Conservation (phyloP, 1,140 invertebrate species). For the Aleiodes sp. region DNA sequence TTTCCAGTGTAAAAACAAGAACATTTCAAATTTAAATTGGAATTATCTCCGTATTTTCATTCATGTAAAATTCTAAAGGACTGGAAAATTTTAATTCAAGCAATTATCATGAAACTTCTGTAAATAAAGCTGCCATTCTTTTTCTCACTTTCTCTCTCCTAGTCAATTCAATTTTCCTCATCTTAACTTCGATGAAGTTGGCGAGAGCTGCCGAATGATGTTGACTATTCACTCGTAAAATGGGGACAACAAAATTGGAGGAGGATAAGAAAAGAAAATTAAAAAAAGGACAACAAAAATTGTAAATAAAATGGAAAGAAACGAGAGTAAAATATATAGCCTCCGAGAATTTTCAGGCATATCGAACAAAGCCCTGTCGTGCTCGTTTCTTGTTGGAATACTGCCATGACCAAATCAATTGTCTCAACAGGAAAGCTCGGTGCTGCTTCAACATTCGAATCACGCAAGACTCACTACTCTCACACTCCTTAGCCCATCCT, state of each 20-base stretch:
- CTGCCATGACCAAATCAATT: slow-evolving; percentile 49
- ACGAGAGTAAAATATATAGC: neutral
- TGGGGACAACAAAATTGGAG: neutral
- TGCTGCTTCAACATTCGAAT: slow-evolving; percentile 44
- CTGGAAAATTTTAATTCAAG: too few species aligned
- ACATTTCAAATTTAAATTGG: too few species aligned
- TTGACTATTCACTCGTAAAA: neutral
- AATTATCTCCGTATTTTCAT: too few species aligned
- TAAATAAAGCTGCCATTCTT: too few species aligned
- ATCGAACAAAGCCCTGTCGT: slow-evolving; percentile 8
- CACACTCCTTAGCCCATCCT: neutral
- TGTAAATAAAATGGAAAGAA: neutral
- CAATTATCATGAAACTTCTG: too few species aligned
- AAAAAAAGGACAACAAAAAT: neutral
- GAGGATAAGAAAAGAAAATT: neutral
- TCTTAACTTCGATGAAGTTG: too few species aligned
- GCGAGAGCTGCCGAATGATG: neutral
- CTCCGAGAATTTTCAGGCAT: slow-evolving; percentile 2
- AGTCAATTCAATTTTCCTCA: too few species aligned
- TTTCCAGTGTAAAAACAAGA: too few species aligned
- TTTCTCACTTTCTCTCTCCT: too few species aligned
- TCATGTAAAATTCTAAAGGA: too few species aligned
- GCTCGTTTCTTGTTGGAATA: slow-evolving; percentile 38
- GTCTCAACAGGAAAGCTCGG: slow-evolving; percentile 38
- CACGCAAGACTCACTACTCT: slow-evolving; percentile 31